phyloP scores from a whole-genome alignment of 1,140 invertebrate species.

The Chlorops oryzae region DNA sequence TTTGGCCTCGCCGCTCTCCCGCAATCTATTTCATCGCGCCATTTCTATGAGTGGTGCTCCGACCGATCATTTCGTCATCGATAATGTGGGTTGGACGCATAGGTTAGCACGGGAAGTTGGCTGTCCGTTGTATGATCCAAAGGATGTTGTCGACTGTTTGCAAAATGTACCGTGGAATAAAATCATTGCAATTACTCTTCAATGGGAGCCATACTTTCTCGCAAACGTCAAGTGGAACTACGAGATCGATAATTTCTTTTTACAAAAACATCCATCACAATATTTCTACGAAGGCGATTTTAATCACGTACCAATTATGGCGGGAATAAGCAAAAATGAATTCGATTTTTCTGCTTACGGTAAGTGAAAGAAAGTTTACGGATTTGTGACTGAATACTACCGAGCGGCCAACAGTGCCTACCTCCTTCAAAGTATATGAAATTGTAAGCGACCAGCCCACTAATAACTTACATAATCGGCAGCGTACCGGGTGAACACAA shows the following conservation, averaged over 20 bases:
- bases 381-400: no score
- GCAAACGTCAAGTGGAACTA: constrained; percentile 41
- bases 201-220: constrained; percentile 31
- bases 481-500: no score
- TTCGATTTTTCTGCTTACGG: constrained; percentile 54
- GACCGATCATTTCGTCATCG: constrained; percentile 48
- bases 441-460: no score
- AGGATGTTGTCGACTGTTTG: constrained; percentile 31
- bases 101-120: constrained; percentile 26
- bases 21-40: constrained; percentile 56
- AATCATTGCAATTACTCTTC: constrained; percentile 22
- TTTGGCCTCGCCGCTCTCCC: constrained; percentile 50
- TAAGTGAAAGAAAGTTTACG: no score
- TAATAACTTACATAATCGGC: no score
- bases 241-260: constrained; percentile 29
- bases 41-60: constrained; percentile 63
- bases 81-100: constrained; percentile 32
- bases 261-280: constrained; percentile 49
- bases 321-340: constrained; percentile 59
- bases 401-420: no score
- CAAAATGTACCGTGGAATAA: constrained; percentile 27
- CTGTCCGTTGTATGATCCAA: constrained; percentile 27
- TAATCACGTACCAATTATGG: constrained; percentile 57
- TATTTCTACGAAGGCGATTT: constrained; percentile 53
- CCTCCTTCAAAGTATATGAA: no score